Conservation (phyloP, 2,888 invertebrate genomes). For the Catocala fraxini region DNA sequence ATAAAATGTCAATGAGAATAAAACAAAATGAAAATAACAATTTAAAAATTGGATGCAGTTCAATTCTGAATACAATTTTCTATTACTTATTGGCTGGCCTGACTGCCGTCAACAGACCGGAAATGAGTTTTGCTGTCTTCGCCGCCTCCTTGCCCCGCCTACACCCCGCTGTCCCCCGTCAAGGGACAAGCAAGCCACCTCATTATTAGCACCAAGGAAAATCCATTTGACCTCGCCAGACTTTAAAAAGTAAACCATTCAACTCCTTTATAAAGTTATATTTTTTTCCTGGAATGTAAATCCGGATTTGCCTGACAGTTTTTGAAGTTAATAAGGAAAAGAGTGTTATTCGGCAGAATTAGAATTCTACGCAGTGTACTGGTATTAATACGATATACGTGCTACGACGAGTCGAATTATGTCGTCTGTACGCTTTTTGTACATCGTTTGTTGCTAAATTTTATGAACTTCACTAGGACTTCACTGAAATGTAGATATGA, state of each 20-base stretch:
- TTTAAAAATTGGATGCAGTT: slow-evolving; percentile 71
- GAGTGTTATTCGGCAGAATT: background rate
- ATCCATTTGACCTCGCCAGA: slow-evolving; percentile 63
- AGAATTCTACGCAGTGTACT: background rate
- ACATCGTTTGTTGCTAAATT: too few relatives aligned
- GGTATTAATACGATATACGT: too few relatives aligned
- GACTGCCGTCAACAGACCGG: slow-evolving; percentile 78
- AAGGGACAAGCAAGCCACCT: slow-evolving; percentile 71
- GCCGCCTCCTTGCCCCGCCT: slow-evolving; percentile 32
- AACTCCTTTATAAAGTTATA: slow-evolving; percentile 19
- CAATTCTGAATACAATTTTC: slow-evolving; percentile 77
- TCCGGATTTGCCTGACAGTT: slow-evolving; percentile 5
- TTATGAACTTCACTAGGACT: too few relatives aligned
- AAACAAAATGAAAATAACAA: slow-evolving; percentile 60
- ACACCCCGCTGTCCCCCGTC: slow-evolving; percentile 45
- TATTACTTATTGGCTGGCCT: slow-evolving; percentile 75
- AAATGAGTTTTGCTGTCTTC: slow-evolving; percentile 80
- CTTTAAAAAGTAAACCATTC: slow-evolving; percentile 49
- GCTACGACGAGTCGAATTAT: too few relatives aligned
- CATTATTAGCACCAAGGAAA: slow-evolving; percentile 74
- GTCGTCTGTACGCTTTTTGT: too few relatives aligned
- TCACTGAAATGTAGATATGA: too few relatives aligned
- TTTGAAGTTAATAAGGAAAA: slow-evolving; percentile 6
- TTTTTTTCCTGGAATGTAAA: background rate
- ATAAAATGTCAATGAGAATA: slow-evolving; percentile 34